Percentiles rank a stretch among this genome's conserved stretches.
Conservation (phyloP, 1,140 invertebrate genomes). For the Oryzaephilus surinamensis region DNA sequence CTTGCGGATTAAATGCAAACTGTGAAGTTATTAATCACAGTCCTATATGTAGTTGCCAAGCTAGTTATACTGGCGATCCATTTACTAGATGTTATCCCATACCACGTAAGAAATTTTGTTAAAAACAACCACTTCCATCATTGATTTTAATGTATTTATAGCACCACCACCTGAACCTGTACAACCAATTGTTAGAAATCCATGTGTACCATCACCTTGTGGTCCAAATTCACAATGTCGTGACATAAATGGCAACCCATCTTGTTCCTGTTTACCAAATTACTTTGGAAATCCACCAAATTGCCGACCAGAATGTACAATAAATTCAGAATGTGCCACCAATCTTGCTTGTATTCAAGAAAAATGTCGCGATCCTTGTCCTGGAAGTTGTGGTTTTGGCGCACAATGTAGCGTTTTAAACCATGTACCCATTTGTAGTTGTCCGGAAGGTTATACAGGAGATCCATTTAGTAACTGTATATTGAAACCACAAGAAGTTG, state of each 20-base stretch:
- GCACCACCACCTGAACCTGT: conserved; percentile 24
- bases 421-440: conserved; percentile 53
- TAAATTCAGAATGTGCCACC: conserved; percentile 52
- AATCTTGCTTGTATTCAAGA: conserved; percentile 51
- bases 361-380: conserved; percentile 55
- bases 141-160: conserved; percentile 18
- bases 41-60: conserved; percentile 45
- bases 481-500: conserved; percentile 37
- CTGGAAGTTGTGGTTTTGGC: conserved; percentile 50
- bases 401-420: conserved; percentile 52
- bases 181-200: conserved; percentile 35
- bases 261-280: conserved; percentile 47
- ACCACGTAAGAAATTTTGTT: conserved; percentile 37
- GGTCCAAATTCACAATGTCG: conserved; percentile 54
- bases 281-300: conserved; percentile 55
- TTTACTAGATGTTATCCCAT: conserved; percentile 47
- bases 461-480: conserved; percentile 51
- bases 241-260: conserved; percentile 43
- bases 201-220: conserved; percentile 58
- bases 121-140: conserved; percentile 1
- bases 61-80: conserved; percentile 44
- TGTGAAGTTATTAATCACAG: conserved; percentile 63
- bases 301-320: conserved; percentile 54
- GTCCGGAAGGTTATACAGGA: conserved; percentile 49
- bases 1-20: conserved; percentile 58